Conservation (phyloP, 1,140 invertebrate genomes). For the Phocides pigmalion region DNA sequence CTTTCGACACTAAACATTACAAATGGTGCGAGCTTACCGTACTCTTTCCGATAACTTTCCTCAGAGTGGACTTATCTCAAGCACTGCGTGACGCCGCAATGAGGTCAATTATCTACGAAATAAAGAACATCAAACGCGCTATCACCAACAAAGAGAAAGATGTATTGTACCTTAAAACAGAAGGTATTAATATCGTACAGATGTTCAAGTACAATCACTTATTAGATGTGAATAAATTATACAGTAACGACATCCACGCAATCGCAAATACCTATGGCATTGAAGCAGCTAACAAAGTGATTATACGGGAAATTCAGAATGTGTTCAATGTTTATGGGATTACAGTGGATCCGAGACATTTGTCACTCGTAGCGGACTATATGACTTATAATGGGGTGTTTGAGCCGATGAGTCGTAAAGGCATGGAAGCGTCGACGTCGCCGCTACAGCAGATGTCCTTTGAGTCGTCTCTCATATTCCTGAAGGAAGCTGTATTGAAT, state of each 20-base stretch:
- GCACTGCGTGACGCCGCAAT: slow-evolving; percentile 90
- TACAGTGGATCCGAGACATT: slow-evolving; percentile 96
- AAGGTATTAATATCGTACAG: slow-evolving; percentile 96
- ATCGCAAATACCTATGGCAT: slow-evolving; percentile 97
- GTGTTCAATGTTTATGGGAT: slow-evolving; percentile 99
- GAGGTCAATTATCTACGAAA: slow-evolving; percentile 91
- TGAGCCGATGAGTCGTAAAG: slow-evolving; percentile 94
- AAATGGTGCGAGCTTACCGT: slow-evolving; percentile 83
- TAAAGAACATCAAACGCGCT: slow-evolving; percentile 92
- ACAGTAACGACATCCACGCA: slow-evolving; percentile 97
- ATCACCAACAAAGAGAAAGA: slow-evolving; percentile 88
- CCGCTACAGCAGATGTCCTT: slow-evolving; percentile 99
- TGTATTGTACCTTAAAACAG: slow-evolving; percentile 92
- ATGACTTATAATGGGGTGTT: slow-evolving; percentile 98
- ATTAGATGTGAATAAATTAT: slow-evolving; percentile 94
- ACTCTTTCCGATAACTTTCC: slow-evolving; percentile 87
- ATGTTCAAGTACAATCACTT: slow-evolving; percentile 93
- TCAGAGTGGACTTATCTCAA: slow-evolving; percentile 90
- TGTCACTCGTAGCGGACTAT: slow-evolving; percentile 97
- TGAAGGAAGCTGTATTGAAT: slow-evolving; percentile 91
- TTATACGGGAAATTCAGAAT: slow-evolving; percentile 95
- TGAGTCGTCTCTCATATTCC: slow-evolving; percentile 95
- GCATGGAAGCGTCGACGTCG: slow-evolving; percentile 94
- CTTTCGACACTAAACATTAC: slow-evolving; percentile 89
- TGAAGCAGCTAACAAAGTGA: slow-evolving; percentile 96